phyloP scores from a whole-genome alignment of 2,113 vertebrate genomes.

The Oreotragus oreotragus region DNA sequence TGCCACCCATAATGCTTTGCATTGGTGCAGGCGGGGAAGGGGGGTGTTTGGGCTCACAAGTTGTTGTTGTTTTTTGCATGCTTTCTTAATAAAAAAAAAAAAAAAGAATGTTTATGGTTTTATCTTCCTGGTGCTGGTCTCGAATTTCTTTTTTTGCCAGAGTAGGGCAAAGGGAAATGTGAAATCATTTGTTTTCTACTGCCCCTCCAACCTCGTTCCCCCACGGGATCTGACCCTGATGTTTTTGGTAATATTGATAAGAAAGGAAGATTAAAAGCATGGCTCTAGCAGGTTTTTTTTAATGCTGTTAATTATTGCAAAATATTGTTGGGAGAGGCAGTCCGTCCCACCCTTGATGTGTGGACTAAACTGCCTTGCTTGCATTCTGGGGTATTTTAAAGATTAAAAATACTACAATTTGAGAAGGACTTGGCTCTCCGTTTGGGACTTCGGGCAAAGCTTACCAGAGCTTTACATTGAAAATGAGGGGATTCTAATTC shows the following conservation, averaged over 20 bases:
- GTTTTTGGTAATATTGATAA: background rate
- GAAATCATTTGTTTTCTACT: background rate
- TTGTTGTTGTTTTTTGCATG: constrained; percentile 84
- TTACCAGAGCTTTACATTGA: background rate
- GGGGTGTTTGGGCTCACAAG: constrained; percentile 79
- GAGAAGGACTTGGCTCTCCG: background rate
- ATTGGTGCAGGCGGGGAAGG: constrained; percentile 69
- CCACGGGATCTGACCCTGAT: background rate
- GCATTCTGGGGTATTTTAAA: background rate
- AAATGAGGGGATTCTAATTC: background rate
- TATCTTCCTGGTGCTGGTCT: constrained; percentile 65
- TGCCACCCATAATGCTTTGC: constrained; percentile 61
- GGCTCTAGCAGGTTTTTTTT: background rate
- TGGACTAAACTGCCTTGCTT: background rate
- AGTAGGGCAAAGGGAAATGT: background rate
- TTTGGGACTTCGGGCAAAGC: background rate
- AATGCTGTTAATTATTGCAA: background rate
- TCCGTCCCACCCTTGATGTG: background rate
- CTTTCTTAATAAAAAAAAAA: constrained; percentile 88
- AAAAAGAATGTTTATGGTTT: constrained; percentile 80
- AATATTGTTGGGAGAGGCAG: background rate
- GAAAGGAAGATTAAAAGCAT: background rate
- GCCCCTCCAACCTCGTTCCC: background rate
- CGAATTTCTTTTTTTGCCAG: constrained; percentile 27
- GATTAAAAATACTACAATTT: background rate